These are phyloP conservation scores for Acleris laterana DNA, from an alignment of 2,888 invertebrate genomes.

Conservation along the genomic window DNA sequence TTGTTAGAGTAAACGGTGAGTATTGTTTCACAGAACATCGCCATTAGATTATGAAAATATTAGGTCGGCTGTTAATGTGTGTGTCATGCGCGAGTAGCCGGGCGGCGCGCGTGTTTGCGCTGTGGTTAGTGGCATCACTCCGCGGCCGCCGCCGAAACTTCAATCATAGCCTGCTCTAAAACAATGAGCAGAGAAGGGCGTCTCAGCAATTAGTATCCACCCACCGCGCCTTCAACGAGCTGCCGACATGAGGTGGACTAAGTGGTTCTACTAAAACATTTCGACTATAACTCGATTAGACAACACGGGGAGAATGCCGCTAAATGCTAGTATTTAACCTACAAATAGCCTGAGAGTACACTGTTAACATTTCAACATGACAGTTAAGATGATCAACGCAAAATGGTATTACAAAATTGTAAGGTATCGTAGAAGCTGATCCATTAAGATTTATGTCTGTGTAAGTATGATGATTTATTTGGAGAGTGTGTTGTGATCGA, in stretches of 20 bases:
- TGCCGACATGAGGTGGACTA: slow-evolving; percentile 66
- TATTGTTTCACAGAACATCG: slow-evolving; percentile 84
- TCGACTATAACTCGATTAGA: slow-evolving; percentile 61
- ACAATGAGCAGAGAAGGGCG: slow-evolving; percentile 82
- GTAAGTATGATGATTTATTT: slow-evolving; percentile 16
- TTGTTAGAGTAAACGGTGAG: slow-evolving; percentile 75
- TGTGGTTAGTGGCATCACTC: slow-evolving; percentile 77
- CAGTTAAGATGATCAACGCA: not conserved
- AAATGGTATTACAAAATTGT: not conserved
- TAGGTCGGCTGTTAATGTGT: slow-evolving; percentile 82
- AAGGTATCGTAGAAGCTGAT: too few species aligned
- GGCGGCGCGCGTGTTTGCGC: slow-evolving; percentile 72
- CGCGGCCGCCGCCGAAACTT: slow-evolving; percentile 74
- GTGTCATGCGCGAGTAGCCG: slow-evolving; percentile 78
- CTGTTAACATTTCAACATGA: slow-evolving; percentile 7
- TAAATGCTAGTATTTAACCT: slow-evolving; percentile 51
- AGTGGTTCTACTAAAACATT: slow-evolving; percentile 70
- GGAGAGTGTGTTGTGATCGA: not conserved
- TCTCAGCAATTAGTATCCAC: slow-evolving; percentile 81
- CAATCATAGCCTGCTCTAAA: slow-evolving; percentile 83
- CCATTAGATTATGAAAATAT: slow-evolving; percentile 85
- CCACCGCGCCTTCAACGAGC: slow-evolving; percentile 73
- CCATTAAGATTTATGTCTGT: too few species aligned
- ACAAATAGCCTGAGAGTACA: slow-evolving; percentile 51
- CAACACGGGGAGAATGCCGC: slow-evolving; percentile 52